Percentiles rank a stretch among this genome's conserved stretches.
Evolutionary conservation across 2,797 vertebrate species (phyloP).

Genomic region (Crypturellus tataupa): DNA sequence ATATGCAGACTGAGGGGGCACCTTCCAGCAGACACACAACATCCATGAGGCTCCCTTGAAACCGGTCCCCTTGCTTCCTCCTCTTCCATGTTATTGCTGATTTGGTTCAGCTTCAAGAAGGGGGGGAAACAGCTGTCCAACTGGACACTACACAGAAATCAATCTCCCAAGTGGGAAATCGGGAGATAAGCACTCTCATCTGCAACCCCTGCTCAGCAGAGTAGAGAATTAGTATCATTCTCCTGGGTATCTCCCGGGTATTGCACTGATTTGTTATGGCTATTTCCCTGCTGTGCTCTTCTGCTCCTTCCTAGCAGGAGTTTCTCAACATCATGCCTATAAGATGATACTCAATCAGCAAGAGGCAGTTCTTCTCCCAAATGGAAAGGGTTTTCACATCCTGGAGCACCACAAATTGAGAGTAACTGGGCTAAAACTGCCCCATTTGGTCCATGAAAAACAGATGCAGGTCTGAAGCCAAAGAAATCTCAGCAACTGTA

Average conservation of each 20-base stretch:
- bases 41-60: background rate
- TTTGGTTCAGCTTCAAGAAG: background rate
- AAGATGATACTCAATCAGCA: background rate
- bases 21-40: background rate
- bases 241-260: background rate
- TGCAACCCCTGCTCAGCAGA: background rate
- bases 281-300: background rate
- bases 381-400: background rate
- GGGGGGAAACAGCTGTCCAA: background rate
- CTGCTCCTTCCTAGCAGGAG: background rate
- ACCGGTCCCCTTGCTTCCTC: background rate
- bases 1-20: background rate
- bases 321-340: background rate
- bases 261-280: background rate
- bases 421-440: background rate
- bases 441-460: background rate
- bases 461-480: background rate
- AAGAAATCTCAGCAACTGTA: background rate
- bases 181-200: background rate
- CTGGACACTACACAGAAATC: background rate
- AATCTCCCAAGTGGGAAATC: background rate
- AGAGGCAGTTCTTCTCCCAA: background rate
- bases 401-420: conserved; percentile 6
- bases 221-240: background rate
- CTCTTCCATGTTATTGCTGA: background rate